Percentiles rank a stretch among this genome's conserved stretches.
Evolutionary conservation across 2,888 invertebrate genomes (phyloP).

Genomic region (Noctua janthina): DNA sequence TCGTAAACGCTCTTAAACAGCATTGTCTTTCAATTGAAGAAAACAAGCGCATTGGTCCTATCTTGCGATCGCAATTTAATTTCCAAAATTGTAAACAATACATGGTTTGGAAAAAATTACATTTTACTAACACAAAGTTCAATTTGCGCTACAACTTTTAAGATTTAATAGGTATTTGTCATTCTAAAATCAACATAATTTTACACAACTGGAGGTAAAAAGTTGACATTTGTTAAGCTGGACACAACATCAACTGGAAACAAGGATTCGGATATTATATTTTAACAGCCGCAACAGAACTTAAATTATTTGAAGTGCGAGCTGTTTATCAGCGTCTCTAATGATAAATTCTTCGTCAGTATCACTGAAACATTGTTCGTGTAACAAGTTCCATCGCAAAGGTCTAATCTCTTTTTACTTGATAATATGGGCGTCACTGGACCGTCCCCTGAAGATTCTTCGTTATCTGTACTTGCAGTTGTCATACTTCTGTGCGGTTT

Average conservation of each 20-base stretch:
- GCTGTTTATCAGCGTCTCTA: background rate
- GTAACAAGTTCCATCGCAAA: background rate
- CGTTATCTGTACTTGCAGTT: conserved; percentile 36
- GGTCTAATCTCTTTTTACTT: background rate
- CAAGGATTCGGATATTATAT: background rate
- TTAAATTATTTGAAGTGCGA: background rate
- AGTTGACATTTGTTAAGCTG: background rate
- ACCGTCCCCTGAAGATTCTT: conserved; percentile 45
- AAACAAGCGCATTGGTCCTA: background rate
- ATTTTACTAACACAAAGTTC: background rate
- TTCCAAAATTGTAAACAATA: background rate
- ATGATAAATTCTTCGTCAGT: conserved; percentile 2
- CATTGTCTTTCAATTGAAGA: background rate
- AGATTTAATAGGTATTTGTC: background rate
- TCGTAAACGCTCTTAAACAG: too few relatives aligned
- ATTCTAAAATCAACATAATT: background rate
- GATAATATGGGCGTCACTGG: conserved; percentile 26
- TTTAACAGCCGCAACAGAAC: background rate
- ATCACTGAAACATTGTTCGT: conserved; percentile 24
- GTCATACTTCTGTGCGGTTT: conserved; percentile 38
- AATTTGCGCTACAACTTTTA: background rate
- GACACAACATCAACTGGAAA: background rate
- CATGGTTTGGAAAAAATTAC: background rate
- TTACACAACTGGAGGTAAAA: background rate
- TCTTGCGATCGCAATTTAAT: background rate